These are phyloP conservation scores for Anser brachyrhynchus DNA, from an alignment of 2,113 vertebrate species.

Conservation along the genomic window DNA sequence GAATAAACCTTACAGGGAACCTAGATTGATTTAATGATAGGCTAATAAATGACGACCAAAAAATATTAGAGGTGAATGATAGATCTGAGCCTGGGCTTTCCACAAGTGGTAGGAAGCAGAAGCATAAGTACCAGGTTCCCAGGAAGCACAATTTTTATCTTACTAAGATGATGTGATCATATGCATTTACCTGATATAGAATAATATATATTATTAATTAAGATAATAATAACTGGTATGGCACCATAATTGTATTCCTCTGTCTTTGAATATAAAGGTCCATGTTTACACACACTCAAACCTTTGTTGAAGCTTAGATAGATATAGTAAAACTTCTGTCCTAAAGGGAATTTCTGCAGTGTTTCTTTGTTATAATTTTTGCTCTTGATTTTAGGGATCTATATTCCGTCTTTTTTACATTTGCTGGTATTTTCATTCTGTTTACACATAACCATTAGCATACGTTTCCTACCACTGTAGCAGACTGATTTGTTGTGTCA, in stretches of 20 bases:
- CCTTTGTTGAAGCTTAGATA: not conserved
- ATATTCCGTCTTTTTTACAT: not conserved
- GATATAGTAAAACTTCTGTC: not conserved
- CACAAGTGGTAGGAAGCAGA: not conserved
- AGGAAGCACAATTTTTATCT: not conserved
- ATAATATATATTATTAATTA: not conserved
- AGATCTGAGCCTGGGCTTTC: not conserved
- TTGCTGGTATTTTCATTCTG: not conserved
- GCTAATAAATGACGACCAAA: not conserved
- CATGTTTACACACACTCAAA: not conserved
- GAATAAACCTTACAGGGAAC: not conserved
- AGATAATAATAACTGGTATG: not conserved
- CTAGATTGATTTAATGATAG: not conserved
- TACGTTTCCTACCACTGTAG: not conserved
- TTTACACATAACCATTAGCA: not conserved
- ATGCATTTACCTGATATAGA: not conserved
- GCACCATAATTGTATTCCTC: not conserved
- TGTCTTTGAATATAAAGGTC: not conserved
- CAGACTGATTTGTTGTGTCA: not conserved
- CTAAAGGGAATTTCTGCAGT: not conserved
- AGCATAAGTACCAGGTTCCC: not conserved
- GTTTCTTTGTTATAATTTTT: not conserved
- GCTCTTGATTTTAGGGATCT: not conserved
- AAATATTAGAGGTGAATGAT: not conserved
- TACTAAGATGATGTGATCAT: not conserved